phyloP scores from a whole-genome alignment of 2,113 vertebrate genomes.

The Cryptomyrus ogoouensis region DNA sequence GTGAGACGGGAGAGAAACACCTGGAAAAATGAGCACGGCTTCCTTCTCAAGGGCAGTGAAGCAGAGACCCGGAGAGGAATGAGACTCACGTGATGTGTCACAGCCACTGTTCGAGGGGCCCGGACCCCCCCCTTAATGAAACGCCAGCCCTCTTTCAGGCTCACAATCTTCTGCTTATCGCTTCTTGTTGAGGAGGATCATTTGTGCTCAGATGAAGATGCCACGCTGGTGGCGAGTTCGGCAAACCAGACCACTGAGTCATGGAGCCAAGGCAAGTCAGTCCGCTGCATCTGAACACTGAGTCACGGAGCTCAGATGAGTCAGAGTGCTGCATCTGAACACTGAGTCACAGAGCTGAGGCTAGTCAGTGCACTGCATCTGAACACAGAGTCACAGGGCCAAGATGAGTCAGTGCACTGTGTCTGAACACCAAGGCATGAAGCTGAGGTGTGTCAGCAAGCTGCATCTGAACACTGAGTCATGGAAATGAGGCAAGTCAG shows the following conservation, averaged over 20 bases:
- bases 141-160: background rate
- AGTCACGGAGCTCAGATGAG: background rate
- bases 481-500: background rate
- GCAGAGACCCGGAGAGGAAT: background rate
- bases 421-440: background rate
- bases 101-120: background rate
- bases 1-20: background rate
- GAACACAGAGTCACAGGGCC: background rate
- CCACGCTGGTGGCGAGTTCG: background rate
- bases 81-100: background rate
- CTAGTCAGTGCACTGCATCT: background rate
- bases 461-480: background rate
- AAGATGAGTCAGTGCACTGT: background rate
- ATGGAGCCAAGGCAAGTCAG: background rate
- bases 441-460: background rate
- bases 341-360: background rate
- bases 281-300: background rate
- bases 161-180: background rate
- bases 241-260: background rate
- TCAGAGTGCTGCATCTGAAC: background rate
- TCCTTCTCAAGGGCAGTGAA: background rate
- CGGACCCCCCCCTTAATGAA: background rate
- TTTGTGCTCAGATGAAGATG: background rate
- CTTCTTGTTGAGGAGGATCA: background rate
- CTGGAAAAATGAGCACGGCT: background rate